Conservation (phyloP, 2,888 invertebrate species). For the Mamestra brassicae region DNA sequence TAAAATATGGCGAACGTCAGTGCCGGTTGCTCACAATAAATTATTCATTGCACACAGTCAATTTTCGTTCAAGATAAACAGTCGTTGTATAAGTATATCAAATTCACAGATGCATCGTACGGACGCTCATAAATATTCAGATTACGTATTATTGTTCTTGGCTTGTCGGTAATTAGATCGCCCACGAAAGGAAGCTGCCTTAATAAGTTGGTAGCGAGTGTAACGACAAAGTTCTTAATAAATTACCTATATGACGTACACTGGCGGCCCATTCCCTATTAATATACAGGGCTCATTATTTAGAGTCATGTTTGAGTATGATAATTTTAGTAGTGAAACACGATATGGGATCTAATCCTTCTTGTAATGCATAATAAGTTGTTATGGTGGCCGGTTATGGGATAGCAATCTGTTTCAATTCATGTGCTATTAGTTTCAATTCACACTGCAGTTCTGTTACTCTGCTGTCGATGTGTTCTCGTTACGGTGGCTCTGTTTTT, state of each 20-base stretch:
- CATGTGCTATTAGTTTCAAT: constrained; percentile 55
- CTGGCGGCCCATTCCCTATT: constrained; percentile 67
- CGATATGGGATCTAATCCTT: constrained; percentile 58
- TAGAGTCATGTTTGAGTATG: constrained; percentile 72
- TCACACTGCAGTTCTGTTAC: constrained; percentile 43
- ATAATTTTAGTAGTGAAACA: constrained; percentile 67
- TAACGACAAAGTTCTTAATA: constrained; percentile 81
- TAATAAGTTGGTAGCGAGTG: constrained; percentile 82
- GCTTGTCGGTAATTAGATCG: constrained; percentile 90
- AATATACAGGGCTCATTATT: constrained; percentile 77
- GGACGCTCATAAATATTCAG: constrained; percentile 87
- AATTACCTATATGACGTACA: constrained; percentile 77
- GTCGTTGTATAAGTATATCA: constrained; percentile 80
- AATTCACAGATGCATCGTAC: constrained; percentile 81
- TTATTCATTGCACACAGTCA: constrained; percentile 90
- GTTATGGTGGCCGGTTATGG: constrained; percentile 38
- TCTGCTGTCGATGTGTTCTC: constrained; percentile 15
- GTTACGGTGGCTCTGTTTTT: constrained; percentile 20
- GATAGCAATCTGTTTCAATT: constrained; percentile 51
- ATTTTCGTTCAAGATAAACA: constrained; percentile 88
- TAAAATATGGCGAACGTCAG: constrained; percentile 90
- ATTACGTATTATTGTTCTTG: constrained; percentile 89
- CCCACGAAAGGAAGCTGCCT: constrained; percentile 87
- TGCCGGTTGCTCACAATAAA: constrained; percentile 89
- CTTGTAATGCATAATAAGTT: constrained; percentile 59